These are phyloP conservation scores for Vimba vimba DNA, from an alignment of 2,113 vertebrate species.

Conservation along the genomic window DNA sequence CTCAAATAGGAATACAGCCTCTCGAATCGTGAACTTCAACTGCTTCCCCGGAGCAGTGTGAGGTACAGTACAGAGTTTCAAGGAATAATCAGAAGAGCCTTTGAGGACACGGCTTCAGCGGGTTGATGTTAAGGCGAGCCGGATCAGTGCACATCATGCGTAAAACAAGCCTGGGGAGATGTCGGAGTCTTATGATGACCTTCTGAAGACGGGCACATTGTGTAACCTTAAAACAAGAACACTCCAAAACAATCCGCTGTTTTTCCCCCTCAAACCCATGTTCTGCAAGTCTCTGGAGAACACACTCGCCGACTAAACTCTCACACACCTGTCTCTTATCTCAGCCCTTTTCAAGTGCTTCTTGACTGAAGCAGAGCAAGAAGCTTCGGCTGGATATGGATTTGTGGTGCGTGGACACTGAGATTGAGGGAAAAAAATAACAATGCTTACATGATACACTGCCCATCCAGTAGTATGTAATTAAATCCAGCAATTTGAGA, in stretches of 20 bases:
- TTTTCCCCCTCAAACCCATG: constrained; percentile 14
- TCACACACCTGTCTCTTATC: constrained; percentile 28
- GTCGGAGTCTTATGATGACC: constrained; percentile 19
- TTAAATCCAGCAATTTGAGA: background rate
- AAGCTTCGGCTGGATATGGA: constrained; percentile 18
- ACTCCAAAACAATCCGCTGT: constrained; percentile 28
- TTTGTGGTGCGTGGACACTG: background rate
- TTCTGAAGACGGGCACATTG: constrained; percentile 6
- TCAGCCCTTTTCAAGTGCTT: constrained; percentile 32
- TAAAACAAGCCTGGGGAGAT: constrained; percentile 22
- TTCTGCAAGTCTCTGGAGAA: constrained; percentile 4
- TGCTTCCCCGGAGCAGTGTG: background rate
- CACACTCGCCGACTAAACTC: background rate
- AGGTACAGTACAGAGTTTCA: constrained; percentile 36
- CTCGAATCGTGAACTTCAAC: constrained; percentile 13
- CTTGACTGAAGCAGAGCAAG: constrained; percentile 24
- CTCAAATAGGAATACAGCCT: background rate
- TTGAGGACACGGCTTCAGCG: background rate
- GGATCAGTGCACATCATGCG: constrained; percentile 15
- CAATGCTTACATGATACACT: background rate
- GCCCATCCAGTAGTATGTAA: background rate
- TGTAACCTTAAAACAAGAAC: constrained; percentile 27
- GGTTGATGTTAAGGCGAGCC: background rate
- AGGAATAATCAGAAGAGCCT: constrained; percentile 30
- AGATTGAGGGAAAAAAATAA: background rate